A percentile compares a stretch with the other conserved stretches of the same genome.
Conservation (phyloP, 1,140 invertebrate genomes). For the Drosophila erecta region DNA sequence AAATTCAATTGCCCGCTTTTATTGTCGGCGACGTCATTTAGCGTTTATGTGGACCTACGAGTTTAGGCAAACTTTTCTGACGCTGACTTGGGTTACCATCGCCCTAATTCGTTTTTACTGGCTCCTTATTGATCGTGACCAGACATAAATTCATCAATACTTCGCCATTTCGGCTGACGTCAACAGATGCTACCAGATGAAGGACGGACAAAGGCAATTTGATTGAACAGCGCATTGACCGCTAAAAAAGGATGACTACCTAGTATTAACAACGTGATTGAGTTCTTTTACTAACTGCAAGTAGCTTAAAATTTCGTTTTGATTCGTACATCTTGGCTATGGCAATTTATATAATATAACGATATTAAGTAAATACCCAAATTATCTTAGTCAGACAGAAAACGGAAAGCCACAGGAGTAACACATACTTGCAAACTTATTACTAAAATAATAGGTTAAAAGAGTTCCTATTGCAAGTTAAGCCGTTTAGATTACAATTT, state of each 20-base stretch:
- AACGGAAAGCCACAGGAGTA: too few relatives aligned
- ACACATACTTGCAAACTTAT: neutral
- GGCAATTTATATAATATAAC: too few relatives aligned
- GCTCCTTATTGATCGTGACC: slow-evolving; percentile 65
- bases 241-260: slow-evolving; percentile 7
- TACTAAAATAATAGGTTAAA: neutral
- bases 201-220: slow-evolving; percentile 33
- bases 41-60: slow-evolving; percentile 17
- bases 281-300: neutral
- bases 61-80: slow-evolving; percentile 35
- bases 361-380: too few relatives aligned
- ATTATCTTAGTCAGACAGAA: too few relatives aligned
- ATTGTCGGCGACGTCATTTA: slow-evolving; percentile 45
- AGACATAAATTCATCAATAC: slow-evolving; percentile 78
- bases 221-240: slow-evolving; percentile 31
- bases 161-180: slow-evolving; percentile 51
- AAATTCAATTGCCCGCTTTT: slow-evolving; percentile 56
- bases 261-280: neutral
- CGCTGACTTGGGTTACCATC: slow-evolving; percentile 38
- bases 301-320: neutral
- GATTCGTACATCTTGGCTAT: neutral
- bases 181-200: slow-evolving; percentile 56
- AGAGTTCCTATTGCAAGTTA: neutral
- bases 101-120: slow-evolving; percentile 47
- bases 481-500: neutral